Conservation (phyloP, 2,888 invertebrate species). For the Biston stratarius region DNA sequence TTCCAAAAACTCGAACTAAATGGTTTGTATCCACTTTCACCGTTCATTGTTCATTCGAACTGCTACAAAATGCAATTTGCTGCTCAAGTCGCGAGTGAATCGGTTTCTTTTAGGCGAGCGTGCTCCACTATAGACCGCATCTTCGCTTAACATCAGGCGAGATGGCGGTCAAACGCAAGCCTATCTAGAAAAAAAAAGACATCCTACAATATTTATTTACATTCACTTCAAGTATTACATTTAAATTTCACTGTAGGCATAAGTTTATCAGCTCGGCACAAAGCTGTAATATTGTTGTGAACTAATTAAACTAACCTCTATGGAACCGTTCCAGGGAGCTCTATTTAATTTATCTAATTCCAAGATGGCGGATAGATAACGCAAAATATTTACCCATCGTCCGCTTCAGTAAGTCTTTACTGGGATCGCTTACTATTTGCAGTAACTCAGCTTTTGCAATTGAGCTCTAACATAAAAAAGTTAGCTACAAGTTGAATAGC, state of each 20-base stretch:
- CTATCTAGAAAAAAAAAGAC: too few relatives aligned
- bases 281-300: constrained; percentile 12
- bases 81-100: too few relatives aligned
- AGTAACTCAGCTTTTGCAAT: constrained; percentile 12
- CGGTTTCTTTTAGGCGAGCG: too few relatives aligned
- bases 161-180: too few relatives aligned
- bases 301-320: constrained; percentile 20
- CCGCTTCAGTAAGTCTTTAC: constrained; percentile 29
- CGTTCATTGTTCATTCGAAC: too few relatives aligned
- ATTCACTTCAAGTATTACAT: neutral
- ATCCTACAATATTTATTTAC: too few relatives aligned
- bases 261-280: neutral
- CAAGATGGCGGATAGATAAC: constrained; percentile 33
- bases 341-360: constrained; percentile 32
- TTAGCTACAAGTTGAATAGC: neutral
- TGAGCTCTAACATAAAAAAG: neutral
- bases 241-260: neutral
- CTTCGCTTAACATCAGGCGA: too few relatives aligned
- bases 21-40: too few relatives aligned
- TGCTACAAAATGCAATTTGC: too few relatives aligned
- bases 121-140: too few relatives aligned
- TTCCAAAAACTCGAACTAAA: too few relatives aligned
- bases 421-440: neutral
- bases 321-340: constrained; percentile 10
- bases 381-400: constrained; percentile 31